Conservation (phyloP, 2,888 invertebrate species). For the Sisyra nigra region DNA sequence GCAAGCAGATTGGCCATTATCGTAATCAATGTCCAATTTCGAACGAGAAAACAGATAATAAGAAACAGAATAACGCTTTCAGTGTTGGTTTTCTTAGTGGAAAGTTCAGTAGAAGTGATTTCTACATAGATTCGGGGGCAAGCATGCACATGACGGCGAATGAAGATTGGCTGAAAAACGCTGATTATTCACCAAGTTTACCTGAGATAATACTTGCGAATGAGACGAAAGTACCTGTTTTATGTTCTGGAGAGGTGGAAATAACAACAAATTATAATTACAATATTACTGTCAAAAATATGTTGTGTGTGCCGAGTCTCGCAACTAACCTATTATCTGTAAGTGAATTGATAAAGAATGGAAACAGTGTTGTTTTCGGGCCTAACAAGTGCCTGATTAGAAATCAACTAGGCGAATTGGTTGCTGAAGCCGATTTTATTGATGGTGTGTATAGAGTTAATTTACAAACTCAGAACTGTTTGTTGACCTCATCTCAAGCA, state of each 20-base stretch:
- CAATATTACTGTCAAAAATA: constrained; percentile 1
- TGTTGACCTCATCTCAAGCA: neutral
- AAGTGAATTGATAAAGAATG: constrained; percentile 15
- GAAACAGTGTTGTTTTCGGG: constrained; percentile 10
- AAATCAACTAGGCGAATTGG: constrained; percentile 19
- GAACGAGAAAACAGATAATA: too few species aligned
- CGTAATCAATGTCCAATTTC: constrained; percentile 3
- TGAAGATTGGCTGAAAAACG: neutral
- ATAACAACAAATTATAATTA: constrained; percentile 11
- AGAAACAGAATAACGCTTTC: constrained; percentile 1
- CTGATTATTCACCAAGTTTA: constrained; percentile 2
- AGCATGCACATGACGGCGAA: constrained; percentile 8
- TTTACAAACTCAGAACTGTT: neutral
- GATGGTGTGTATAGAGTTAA: constrained; percentile 14
- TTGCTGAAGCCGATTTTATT: neutral
- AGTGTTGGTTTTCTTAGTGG: constrained; percentile 3
- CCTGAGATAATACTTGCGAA: constrained; percentile 13
- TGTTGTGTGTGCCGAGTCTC: neutral
- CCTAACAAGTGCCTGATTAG: neutral
- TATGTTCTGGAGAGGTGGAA: constrained; percentile 13
- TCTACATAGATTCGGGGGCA: constrained; percentile 4
- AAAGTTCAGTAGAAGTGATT: neutral
- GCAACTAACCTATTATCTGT: constrained; percentile 12
- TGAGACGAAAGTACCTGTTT: constrained; percentile 13
- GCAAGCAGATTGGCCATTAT: constrained; percentile 8